Conservation (phyloP, 2,888 invertebrate genomes). For the Euphydryas editha region DNA sequence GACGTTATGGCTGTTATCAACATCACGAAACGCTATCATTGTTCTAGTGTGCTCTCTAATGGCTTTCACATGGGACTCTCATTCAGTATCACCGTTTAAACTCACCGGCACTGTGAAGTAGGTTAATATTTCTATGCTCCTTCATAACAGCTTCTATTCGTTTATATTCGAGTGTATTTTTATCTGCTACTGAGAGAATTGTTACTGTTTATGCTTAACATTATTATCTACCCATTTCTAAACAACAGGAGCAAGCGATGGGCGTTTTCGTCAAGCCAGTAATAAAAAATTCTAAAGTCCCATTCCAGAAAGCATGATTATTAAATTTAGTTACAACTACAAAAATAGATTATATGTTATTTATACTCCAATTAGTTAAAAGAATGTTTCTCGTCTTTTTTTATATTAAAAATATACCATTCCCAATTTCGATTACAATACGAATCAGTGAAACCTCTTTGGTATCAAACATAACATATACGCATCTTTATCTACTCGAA, state of each 20-base stretch:
- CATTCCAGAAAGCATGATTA: no score
- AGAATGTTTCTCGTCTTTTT: no score
- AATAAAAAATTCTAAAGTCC: no score
- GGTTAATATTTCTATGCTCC: conserved; percentile 44
- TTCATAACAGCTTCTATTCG: conserved; percentile 10
- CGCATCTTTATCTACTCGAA: neutral
- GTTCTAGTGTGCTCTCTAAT: conserved; percentile 89
- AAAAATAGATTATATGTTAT: no score
- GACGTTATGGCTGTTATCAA: conserved; percentile 89
- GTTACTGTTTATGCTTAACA: no score
- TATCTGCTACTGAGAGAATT: no score
- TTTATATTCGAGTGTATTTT: conserved; percentile 10
- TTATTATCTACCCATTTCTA: no score
- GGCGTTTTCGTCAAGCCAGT: no score
- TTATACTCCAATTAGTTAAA: no score
- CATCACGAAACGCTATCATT: conserved; percentile 92
- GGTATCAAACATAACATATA: neutral
- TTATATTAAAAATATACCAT: no score
- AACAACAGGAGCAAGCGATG: no score
- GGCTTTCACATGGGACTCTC: conserved; percentile 84
- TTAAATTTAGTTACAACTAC: no score
- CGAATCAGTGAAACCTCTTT: neutral
- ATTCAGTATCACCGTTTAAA: conserved; percentile 85
- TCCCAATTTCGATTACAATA: neutral
- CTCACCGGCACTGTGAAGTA: conserved; percentile 88